Base-by-base conservation (phyloP, 92 coral and sea anemone species). In the Paragorgia papillata region DNA sequence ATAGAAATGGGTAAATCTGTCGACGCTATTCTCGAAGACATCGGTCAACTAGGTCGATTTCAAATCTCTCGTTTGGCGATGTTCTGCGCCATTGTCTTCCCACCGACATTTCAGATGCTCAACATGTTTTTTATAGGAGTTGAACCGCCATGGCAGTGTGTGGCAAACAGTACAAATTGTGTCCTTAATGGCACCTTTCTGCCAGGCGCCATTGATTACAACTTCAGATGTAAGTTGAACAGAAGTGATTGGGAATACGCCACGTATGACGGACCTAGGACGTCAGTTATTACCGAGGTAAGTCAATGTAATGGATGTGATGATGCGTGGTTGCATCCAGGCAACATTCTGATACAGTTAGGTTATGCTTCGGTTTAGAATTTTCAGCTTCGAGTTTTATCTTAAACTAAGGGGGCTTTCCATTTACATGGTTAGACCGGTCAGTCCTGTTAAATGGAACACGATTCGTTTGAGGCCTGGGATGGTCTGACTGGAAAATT, bases 61-160 rank as follows among this genome's bases (percentile, higher is more conserved):
- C 98, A 94, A 81, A 91, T 85, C 85, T 86, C 95, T 15, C 88
- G 86, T 55, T 57, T 92, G 21, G 58, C 90, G 3, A 76, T 94
- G 31, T 87, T 94, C 40, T 92, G 92, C 15, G 64, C 80, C 15
- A 80, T 94, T 0, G 85, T 94, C 57, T 91, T 94, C 49, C 79
- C 92, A 20, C 84, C 90, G 21, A 94, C 98, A 12, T 94, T 94
- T 64, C 98, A 94, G 54, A 83, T 96, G 17, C 91, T 94, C 10
- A 80, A 90, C 40, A 87, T 94, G 97, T 92, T 94, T 34, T 94
- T 94, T 32, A 87, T 94, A 62, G 98, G 97, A 6, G 95, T 89
- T 1, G 97, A 94, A 34, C 89, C 97, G 13, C 77, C 86, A 39
- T 94, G 98, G 98, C 78, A 80, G 40, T 94, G 98, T 48, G 64